phyloP scores from a whole-genome alignment of 37 sponge, comb jelly and placozoan genomes.

The Bolinopsis microptera region DNA sequence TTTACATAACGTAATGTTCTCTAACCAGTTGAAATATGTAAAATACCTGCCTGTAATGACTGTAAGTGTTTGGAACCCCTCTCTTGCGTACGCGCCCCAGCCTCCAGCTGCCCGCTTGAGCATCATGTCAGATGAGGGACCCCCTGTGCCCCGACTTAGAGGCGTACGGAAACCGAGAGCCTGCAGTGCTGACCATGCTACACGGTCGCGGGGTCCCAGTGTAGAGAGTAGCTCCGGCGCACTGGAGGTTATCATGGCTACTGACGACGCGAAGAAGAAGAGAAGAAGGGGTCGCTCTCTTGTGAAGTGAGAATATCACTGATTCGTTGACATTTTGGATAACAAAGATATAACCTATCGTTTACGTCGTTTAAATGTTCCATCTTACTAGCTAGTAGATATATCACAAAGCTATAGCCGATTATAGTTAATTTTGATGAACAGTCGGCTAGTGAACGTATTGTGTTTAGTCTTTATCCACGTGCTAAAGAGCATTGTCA shows the following conservation, averaged over 20 bases:
- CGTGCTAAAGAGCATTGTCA: too few species aligned
- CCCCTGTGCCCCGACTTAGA: neutral
- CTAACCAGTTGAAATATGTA: too few species aligned
- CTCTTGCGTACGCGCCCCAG: neutral
- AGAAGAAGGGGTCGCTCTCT: neutral
- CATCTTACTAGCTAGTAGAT: too few species aligned
- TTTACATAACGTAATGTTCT: too few species aligned
- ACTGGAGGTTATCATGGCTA: neutral
- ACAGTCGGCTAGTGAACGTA: too few species aligned
- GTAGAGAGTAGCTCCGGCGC: neutral
- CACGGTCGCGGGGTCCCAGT: neutral
- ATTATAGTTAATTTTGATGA: too few species aligned
- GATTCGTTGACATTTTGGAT: too few species aligned
- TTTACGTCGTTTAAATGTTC: too few species aligned
- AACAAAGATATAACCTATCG: too few species aligned
- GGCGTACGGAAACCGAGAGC: neutral
- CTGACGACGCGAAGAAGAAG: constrained; percentile 15
- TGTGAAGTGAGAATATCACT: neutral
- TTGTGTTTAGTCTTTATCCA: too few species aligned
- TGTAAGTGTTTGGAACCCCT: constrained; percentile 27
- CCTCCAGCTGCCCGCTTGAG: neutral
- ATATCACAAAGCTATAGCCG: too few species aligned
- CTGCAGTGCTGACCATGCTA: neutral
- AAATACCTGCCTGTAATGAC: too few species aligned
- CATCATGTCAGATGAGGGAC: neutral